phyloP scores from a whole-genome alignment of 30 jellyfish, hydroid and myxozoan genomes.

The Hydractinia symbiolongicarpus region DNA sequence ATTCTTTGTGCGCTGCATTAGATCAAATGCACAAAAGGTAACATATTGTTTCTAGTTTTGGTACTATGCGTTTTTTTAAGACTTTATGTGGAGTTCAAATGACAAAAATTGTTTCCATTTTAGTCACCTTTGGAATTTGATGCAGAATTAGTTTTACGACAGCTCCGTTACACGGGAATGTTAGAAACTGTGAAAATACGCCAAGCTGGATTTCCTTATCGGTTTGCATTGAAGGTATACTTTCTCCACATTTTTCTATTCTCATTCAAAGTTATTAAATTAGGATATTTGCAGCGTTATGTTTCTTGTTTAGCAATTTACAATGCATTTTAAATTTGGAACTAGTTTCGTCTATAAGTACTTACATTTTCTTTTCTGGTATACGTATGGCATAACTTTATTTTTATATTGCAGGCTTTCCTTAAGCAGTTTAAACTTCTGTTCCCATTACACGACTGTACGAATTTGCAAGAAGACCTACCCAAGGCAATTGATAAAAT shows the following conservation, averaged over 20 bases:
- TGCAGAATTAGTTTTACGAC: conserved; percentile 83
- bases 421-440: conserved; percentile 71
- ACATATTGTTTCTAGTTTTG: not conserved
- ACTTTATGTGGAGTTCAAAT: not conserved
- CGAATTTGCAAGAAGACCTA: conserved; percentile 51
- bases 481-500: conserved; percentile 46
- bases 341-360: not conserved
- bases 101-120: not conserved
- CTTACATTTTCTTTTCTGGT: not conserved
- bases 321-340: too few relatives aligned
- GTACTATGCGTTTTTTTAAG: not conserved
- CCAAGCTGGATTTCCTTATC: conserved; percentile 97
- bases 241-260: not conserved
- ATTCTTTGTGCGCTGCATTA: conserved; percentile 79
- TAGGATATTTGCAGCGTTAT: not conserved
- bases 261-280: not conserved
- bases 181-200: conserved; percentile 91
- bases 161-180: conserved; percentile 95
- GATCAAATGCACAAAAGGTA: conserved; percentile 91
- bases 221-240: conserved; percentile 69
- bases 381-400: not conserved
- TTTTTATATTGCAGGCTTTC: conserved; percentile 56
- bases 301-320: not conserved
- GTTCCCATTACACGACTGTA: conserved; percentile 56
- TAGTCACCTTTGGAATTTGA: conserved; percentile 94